phyloP scores from a whole-genome alignment of 1,140 invertebrate species.

The Drosophila sturtevanti region DNA sequence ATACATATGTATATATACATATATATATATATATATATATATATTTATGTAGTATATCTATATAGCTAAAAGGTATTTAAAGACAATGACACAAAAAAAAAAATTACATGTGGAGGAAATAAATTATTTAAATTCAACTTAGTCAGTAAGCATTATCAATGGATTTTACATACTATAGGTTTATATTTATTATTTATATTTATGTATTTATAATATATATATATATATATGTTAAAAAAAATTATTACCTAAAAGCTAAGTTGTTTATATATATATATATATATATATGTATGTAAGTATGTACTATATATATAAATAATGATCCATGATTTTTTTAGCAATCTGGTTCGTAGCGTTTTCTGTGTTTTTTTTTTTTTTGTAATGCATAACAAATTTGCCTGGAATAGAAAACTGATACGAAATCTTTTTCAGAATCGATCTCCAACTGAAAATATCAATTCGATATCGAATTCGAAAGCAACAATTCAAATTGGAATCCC shows the following conservation, averaged over 20 bases:
- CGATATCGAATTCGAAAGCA: neutral
- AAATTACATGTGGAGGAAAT: slow-evolving; percentile 17
- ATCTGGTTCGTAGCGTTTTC: neutral
- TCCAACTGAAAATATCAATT: neutral
- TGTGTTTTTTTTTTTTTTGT: slow-evolving; percentile 34
- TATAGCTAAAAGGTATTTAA: neutral
- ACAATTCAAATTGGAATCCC: neutral
- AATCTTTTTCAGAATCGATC: neutral
- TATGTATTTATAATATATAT: slow-evolving; percentile 26
- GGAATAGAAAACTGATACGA: neutral
- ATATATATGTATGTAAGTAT: slow-evolving; percentile 36
- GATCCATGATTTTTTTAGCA: slow-evolving; percentile 11
- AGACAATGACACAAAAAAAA: slow-evolving; percentile 7
- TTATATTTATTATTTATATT: slow-evolving; percentile 25
- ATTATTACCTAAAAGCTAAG: slow-evolving; percentile 43
- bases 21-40: slow-evolving; percentile 32
- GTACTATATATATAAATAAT: slow-evolving; percentile 38
- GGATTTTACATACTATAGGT: slow-evolving; percentile 49
- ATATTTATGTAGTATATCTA: slow-evolving; percentile 41
- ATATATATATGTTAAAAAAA: slow-evolving; percentile 38
- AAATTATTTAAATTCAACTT: slow-evolving; percentile 53
- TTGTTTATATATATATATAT: slow-evolving; percentile 27
- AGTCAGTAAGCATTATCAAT: slow-evolving; percentile 34
- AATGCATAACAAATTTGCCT: slow-evolving; percentile 34
- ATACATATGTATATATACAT: slow-evolving; percentile 35